Evolutionary conservation across 2,113 vertebrate species (phyloP).

Genomic region (Felis chaus): DNA sequence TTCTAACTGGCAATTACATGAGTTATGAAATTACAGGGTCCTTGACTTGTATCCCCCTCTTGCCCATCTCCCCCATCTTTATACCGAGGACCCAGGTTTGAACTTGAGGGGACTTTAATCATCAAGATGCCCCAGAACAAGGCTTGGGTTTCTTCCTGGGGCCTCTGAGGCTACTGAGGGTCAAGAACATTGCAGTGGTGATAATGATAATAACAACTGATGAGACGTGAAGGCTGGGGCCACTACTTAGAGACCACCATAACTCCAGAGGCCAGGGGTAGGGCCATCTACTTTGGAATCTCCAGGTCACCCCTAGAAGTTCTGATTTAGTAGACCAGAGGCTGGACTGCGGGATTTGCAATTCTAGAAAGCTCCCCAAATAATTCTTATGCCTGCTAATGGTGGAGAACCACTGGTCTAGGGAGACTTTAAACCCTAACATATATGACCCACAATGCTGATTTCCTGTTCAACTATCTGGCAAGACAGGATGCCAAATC

Average conservation of each 20-base stretch:
- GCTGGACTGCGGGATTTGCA: background rate
- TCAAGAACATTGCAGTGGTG: background rate
- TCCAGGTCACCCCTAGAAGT: background rate
- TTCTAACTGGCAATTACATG: background rate
- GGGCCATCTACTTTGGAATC: background rate
- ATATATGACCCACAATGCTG: background rate
- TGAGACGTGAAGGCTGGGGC: no score
- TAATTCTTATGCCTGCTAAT: background rate
- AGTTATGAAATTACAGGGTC: background rate
- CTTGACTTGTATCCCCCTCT: background rate
- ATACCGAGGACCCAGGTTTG: background rate
- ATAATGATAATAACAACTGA: no score
- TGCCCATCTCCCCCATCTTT: accelerated
- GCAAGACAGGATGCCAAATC: background rate
- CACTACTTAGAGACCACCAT: background rate
- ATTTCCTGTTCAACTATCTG: background rate
- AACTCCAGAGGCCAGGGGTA: background rate
- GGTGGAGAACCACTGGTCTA: background rate
- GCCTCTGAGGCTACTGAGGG: background rate
- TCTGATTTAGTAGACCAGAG: background rate
- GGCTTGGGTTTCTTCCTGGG: background rate
- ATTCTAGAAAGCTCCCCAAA: background rate
- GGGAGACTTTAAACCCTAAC: background rate
- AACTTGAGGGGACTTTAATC: background rate
- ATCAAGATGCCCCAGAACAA: background rate